A percentile compares a stretch with the other conserved stretches of the same genome.
These are phyloP conservation scores for Caenorhabditis drosophilae DNA, from an alignment of 2,888 invertebrate species.

Conservation along the genomic window DNA sequence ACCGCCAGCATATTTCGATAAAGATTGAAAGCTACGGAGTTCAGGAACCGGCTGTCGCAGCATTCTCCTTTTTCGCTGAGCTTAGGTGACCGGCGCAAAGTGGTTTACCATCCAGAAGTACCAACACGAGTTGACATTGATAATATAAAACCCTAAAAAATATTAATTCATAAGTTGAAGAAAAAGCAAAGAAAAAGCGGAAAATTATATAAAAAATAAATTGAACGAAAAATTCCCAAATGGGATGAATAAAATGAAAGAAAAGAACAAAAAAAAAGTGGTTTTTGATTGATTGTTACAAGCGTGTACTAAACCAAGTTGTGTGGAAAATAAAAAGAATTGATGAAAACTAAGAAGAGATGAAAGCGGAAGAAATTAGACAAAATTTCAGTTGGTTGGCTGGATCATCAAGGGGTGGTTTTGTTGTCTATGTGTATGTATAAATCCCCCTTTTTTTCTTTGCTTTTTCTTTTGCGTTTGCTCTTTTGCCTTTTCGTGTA, in stretches of 20 bases:
- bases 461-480: no score
- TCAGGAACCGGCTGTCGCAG: constrained; percentile 68
- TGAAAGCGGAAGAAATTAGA: constrained; percentile 46
- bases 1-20: constrained; percentile 64
- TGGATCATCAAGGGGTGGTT: constrained; percentile 20
- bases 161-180: neutral
- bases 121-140: no score
- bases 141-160: neutral
- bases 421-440: no score
- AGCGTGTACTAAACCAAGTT: constrained; percentile 28
- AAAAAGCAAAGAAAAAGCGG: constrained; percentile 3
- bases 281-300: neutral
- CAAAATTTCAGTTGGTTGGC: constrained; percentile 44
- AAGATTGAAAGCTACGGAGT: constrained; percentile 68
- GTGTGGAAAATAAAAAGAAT: constrained; percentile 29
- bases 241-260: constrained; percentile 1
- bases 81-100: constrained; percentile 51
- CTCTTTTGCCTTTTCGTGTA: no score
- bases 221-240: constrained; percentile 4
- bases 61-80: constrained; percentile 32
- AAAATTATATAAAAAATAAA: constrained; percentile 23
- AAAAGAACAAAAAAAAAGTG: neutral
- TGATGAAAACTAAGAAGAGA: no score
- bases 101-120: constrained; percentile 49
- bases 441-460: no score